phyloP scores from a whole-genome alignment of 2,113 vertebrate genomes.

The Macroglossus sobrinus region DNA sequence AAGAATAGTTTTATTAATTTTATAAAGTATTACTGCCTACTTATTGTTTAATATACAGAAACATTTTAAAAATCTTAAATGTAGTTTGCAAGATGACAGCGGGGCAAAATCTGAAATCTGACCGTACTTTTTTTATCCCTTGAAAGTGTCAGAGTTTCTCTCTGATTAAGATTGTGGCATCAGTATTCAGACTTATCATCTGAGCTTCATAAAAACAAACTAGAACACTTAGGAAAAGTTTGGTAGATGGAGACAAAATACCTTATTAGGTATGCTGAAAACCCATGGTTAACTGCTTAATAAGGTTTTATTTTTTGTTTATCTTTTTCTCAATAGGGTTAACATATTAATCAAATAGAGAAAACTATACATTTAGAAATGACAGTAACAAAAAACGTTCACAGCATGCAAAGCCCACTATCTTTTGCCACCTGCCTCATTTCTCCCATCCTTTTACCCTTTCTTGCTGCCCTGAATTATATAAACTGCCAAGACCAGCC shows the following conservation, averaged over 20 bases:
- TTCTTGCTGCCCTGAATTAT: not conserved
- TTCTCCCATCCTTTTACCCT: no score
- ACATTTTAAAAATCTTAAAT: not conserved
- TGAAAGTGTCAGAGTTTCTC: not conserved
- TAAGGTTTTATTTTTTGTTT: not conserved
- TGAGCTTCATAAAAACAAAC: not conserved
- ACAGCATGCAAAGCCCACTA: accelerated
- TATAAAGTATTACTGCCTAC: not conserved
- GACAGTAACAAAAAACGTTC: not conserved
- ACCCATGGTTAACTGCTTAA: not conserved
- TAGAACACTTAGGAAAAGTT: not conserved
- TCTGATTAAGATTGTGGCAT: not conserved
- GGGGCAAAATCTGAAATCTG: not conserved
- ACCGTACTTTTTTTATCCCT: not conserved
- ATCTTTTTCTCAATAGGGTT: not conserved
- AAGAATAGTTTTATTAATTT: not conserved
- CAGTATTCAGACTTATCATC: not conserved
- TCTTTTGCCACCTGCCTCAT: not conserved
- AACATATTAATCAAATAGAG: constrained; percentile 39
- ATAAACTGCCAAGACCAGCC: not conserved
- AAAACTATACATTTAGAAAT: constrained; percentile 23
- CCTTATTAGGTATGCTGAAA: not conserved
- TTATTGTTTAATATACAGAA: not conserved
- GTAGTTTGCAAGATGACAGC: not conserved
- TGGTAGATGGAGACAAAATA: not conserved